Base-by-base conservation (phyloP, 1,140 invertebrate genomes). In the Copidosoma floridanum region DNA sequence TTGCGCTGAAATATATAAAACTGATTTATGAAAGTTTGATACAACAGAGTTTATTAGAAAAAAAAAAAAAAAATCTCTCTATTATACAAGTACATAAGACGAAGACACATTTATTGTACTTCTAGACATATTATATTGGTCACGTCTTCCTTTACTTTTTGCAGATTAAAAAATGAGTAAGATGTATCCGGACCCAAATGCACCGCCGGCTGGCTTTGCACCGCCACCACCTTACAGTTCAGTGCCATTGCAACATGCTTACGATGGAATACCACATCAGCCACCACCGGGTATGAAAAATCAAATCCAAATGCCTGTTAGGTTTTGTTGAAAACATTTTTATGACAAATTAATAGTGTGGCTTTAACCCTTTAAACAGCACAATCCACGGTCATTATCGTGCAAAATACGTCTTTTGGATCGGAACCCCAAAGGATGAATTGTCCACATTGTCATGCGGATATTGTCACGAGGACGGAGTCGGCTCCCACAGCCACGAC, bases 371-470 rank as follows among this genome's bases (percentile, higher is more conserved):
- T 27, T 27, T 51, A 50, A 53, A 27, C 6, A 40, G 29, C 38
- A 14, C 2, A 23, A 40, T 43, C 44, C 59, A 65, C 57, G 56
- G 60, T 71, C 0, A 18, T 74, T 7, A 21, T 71, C 11, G 3
- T 75, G 24, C 46, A 56, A 11, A 16, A 2, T 3, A 2, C 26
- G 3, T 32, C 66, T 0, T 71, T 85, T 50, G 83, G 83, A 26
- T 76, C 79, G 0, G 72, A 79, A 1, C 69, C 82, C 3, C 73
- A 79, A 32, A 59, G 64, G 10, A 65, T 84, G 40, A 73, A 63
- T 0, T 88, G 85, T 65, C 85, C 85, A 0, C 70, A 81, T 7
- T 88, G 86, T 63, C 77, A 78, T 0, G 72, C 75, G 0, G 72
- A 70, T 2, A 80, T 86, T 32, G 62, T 69, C 0, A 84, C 84